A percentile compares a stretch with the other conserved stretches of the same genome.
Conservation (phyloP, 2,888 invertebrate genomes). For the Pollenia angustigena region DNA sequence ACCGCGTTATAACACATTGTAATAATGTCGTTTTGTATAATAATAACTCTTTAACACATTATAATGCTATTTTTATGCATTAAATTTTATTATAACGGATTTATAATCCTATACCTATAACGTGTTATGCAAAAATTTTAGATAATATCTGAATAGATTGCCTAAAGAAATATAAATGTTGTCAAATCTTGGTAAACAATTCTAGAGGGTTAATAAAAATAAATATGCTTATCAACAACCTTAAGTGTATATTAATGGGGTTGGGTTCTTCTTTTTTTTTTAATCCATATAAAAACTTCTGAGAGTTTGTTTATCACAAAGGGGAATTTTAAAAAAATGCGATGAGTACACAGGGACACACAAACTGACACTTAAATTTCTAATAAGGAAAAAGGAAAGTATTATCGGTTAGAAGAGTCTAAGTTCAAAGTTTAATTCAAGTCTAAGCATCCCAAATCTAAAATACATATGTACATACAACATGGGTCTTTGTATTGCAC, state of each 20-base stretch:
- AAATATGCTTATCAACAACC: constrained; percentile 47
- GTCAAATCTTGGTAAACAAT: too few species aligned
- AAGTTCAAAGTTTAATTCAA: constrained; percentile 10
- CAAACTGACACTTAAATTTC: constrained; percentile 34
- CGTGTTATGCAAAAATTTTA: too few species aligned
- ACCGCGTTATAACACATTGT: too few species aligned
- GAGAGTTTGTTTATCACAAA: constrained; percentile 55
- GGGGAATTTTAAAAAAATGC: constrained; percentile 32
- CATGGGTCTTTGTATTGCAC: background rate
- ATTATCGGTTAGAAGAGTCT: constrained; percentile 6
- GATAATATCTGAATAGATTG: too few species aligned
- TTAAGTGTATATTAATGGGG: constrained; percentile 57
- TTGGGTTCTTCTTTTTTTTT: constrained; percentile 11
- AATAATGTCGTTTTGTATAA: too few species aligned
- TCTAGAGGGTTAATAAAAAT: constrained; percentile 45
- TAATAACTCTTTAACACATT: too few species aligned
- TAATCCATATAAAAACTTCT: constrained; percentile 51
- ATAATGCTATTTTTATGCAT: too few species aligned
- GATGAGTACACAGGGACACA: constrained; percentile 26
- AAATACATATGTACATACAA: background rate
- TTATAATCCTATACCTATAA: too few species aligned
- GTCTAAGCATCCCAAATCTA: constrained; percentile 14
- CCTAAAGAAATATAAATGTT: too few species aligned
- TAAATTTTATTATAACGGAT: too few species aligned
- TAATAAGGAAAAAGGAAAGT: constrained; percentile 22